Percentiles rank a stretch among this genome's conserved stretches.
Conservation (phyloP, 2,888 invertebrate genomes). For the Diplolepis rosae region DNA sequence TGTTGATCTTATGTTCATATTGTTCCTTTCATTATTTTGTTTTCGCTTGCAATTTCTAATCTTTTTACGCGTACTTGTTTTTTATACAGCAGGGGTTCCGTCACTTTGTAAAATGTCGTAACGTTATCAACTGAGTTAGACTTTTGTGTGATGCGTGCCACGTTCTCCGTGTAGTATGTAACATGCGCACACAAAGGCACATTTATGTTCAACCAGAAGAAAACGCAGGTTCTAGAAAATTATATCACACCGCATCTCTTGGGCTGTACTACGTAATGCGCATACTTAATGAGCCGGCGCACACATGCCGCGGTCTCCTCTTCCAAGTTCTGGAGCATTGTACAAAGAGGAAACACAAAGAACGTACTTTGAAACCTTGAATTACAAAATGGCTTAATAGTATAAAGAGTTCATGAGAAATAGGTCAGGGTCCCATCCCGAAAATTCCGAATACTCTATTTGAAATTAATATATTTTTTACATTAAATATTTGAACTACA, state of each 20-base stretch:
- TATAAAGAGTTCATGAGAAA: slow-evolving; percentile 1
- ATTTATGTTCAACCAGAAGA: slow-evolving; percentile 41
- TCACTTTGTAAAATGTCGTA: slow-evolving; percentile 12
- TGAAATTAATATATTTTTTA: not conserved
- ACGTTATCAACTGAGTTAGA: slow-evolving; percentile 7
- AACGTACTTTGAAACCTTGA: not conserved
- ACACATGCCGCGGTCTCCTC: slow-evolving; percentile 49
- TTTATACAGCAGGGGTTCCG: not conserved
- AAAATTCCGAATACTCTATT: not conserved
- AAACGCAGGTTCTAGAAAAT: slow-evolving; percentile 60
- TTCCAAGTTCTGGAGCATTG: slow-evolving; percentile 30
- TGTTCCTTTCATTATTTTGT: not conserved
- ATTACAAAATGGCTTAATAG: slow-evolving; percentile 16
- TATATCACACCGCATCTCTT: slow-evolving; percentile 64
- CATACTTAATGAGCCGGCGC: slow-evolving; percentile 64
- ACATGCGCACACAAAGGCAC: slow-evolving; percentile 23
- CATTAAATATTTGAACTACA: not conserved
- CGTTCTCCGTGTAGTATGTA: slow-evolving; percentile 17
- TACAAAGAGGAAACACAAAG: slow-evolving; percentile 16
- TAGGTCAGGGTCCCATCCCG: not conserved
- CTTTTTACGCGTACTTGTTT: not conserved
- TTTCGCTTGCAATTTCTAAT: not conserved
- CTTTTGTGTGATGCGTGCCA: slow-evolving; percentile 19
- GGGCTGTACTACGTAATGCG: slow-evolving; percentile 59
- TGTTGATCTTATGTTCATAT: not conserved